Conservation (phyloP, 2,888 invertebrate genomes). For the Himalopsyche kuldschensis region DNA sequence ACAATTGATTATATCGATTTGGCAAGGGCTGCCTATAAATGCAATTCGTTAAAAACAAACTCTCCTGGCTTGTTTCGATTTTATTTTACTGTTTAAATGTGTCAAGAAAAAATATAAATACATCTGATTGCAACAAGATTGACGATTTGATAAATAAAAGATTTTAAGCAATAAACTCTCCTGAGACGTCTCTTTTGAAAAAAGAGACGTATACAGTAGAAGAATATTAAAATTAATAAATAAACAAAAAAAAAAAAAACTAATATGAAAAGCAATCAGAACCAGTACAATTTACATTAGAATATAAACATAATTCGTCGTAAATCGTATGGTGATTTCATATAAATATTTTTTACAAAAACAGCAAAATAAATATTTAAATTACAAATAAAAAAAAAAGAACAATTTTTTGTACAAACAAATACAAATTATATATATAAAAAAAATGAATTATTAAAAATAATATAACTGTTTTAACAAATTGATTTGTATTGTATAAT, state of each 20-base stretch:
- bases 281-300: constrained; percentile 61
- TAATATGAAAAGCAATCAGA: constrained; percentile 51
- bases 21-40: background rate
- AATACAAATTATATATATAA: background rate
- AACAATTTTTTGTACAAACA: constrained; percentile 38
- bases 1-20: background rate
- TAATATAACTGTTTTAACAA: background rate
- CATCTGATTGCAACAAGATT: constrained; percentile 9
- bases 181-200: background rate
- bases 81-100: background rate
- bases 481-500: background rate
- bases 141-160: background rate
- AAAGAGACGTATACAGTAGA: background rate
- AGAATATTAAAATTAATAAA: background rate
- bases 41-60: background rate
- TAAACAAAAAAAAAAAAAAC: background rate
- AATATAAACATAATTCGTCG: constrained; percentile 46
- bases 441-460: background rate
- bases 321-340: constrained; percentile 62
- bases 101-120: background rate
- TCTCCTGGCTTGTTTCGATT: constrained; percentile 3
- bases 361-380: background rate
- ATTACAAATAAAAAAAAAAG: constrained; percentile 49
- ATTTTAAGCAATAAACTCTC: background rate
- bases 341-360: constrained; percentile 1